Conservation (phyloP, 2,113 vertebrate genomes). For the Tor tambroides region DNA sequence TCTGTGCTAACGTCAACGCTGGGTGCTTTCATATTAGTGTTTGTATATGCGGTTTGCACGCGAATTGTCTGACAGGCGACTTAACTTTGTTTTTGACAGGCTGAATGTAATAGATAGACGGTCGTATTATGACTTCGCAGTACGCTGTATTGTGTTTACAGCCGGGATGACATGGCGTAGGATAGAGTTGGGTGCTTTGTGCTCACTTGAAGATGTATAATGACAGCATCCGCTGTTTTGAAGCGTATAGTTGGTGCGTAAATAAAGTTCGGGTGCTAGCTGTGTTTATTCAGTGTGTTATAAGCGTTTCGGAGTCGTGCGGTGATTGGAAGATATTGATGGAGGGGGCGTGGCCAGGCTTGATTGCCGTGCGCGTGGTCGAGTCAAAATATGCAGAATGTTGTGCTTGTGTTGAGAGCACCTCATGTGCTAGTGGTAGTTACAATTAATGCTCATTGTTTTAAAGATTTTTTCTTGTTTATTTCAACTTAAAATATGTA, state of each 20-base stretch:
- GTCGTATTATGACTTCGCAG: slow-evolving; percentile 66
- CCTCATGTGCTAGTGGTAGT: not conserved
- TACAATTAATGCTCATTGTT: not conserved
- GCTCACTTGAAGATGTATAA: slow-evolving; percentile 2
- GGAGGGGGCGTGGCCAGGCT: slow-evolving; percentile 78
- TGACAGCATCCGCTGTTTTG: not conserved
- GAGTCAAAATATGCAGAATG: slow-evolving; percentile 49
- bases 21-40: not conserved
- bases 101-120: slow-evolving; percentile 35
- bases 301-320: slow-evolving; percentile 74
- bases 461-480: not conserved
- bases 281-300: slow-evolving; percentile 71
- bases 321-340: slow-evolving; percentile 81
- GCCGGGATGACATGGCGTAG: slow-evolving; percentile 70
- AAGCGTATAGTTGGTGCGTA: not conserved
- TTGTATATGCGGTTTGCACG: not conserved
- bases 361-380: slow-evolving; percentile 71
- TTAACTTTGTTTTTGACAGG: slow-evolving; percentile 23
- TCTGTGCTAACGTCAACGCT: slow-evolving; percentile 14
- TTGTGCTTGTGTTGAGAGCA: slow-evolving; percentile 16
- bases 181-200: slow-evolving; percentile 37
- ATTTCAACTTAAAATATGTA: not conserved
- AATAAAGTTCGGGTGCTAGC: slow-evolving; percentile 61
- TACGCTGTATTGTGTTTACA: slow-evolving; percentile 67
- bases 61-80: not conserved